These are phyloP conservation scores for Phenacoccus solenopsis DNA, from an alignment of 1,140 invertebrate species.

Conservation along the genomic window DNA sequence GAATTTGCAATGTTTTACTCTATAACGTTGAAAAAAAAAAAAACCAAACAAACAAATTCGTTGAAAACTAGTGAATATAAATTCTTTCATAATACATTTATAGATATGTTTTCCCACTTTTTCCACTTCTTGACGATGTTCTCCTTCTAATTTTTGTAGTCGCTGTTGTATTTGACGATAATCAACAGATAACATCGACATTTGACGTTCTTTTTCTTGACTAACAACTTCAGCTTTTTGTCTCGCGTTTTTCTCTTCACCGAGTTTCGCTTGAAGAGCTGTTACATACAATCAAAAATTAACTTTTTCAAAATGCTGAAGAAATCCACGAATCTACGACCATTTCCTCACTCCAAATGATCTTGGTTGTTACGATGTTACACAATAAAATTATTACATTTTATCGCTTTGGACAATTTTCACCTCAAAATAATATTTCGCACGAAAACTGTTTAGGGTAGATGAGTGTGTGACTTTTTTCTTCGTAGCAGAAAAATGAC, in stretches of 20 bases:
- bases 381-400: too few species aligned
- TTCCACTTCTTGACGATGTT: slow-evolving; percentile 74
- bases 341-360: too few species aligned
- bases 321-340: too few species aligned
- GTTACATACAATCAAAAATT: too few species aligned
- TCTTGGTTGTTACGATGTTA: too few species aligned
- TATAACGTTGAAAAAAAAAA: slow-evolving; percentile 28
- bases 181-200: slow-evolving; percentile 87
- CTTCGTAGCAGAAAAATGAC: too few species aligned
- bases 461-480: too few species aligned
- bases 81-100: neutral
- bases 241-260: slow-evolving; percentile 72
- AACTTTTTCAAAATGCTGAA: too few species aligned
- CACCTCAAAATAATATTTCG: too few species aligned
- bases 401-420: too few species aligned
- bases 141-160: slow-evolving; percentile 77
- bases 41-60: neutral
- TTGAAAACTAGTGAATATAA: slow-evolving; percentile 9
- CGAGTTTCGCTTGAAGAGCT: slow-evolving; percentile 81
- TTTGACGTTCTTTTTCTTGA: slow-evolving; percentile 85
- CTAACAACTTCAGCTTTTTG: slow-evolving; percentile 68
- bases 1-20: slow-evolving; percentile 60
- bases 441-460: too few species aligned
- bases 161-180: slow-evolving; percentile 82
- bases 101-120: slow-evolving; percentile 42